Base-by-base conservation (phyloP, 2,113 vertebrate species). In the Lathamus discolor region DNA sequence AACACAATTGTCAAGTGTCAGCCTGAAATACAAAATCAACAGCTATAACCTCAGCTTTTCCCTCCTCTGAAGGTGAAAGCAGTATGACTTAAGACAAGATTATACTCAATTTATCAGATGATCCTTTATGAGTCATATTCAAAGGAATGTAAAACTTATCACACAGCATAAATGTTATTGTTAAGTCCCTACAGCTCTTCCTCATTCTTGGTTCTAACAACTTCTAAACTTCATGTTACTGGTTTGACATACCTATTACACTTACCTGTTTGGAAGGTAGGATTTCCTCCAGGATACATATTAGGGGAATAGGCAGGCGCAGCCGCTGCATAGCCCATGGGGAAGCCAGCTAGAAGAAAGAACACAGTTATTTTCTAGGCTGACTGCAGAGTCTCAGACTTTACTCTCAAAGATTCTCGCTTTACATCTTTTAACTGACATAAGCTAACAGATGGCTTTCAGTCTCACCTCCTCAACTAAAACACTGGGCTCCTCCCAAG, bases 241-340 rank as follows among this genome's bases (percentile, higher is more conserved):
- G 43, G 61, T 41, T 22, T 51, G 66, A 13, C 80, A 83, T 1
- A 33, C 27, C 67, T 9, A 7, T 1, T 11, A 10, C 74, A 90
- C 97, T 20, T 98, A 99, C 99, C 99, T 96, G 98, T 98, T 8
- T 98, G 98, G 97, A 99, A 99, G 61, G 99, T 98, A 77, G 99
- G 98, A 97, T 99, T 99, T 55, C 98, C 98, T 96, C 99, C 99
- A 95, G 99, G 98, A 80, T 99, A 99, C 96, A 99, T 97, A 72
- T 97, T 98, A 39, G 98, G 98, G 87, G 98, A 99, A 96, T 99
- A 99, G 35, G 99, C 97, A 91, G 99, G 99, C 95, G 99, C 99
- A 95, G 99, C 99, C 16, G 99, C 96, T 76, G 99, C 98, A 49
- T 99, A 99, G 90, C 99, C 99, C 90, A 99, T 98, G 73, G 99